Base-by-base conservation (phyloP, 2,888 invertebrate genomes). In the Dryococelus australis region DNA sequence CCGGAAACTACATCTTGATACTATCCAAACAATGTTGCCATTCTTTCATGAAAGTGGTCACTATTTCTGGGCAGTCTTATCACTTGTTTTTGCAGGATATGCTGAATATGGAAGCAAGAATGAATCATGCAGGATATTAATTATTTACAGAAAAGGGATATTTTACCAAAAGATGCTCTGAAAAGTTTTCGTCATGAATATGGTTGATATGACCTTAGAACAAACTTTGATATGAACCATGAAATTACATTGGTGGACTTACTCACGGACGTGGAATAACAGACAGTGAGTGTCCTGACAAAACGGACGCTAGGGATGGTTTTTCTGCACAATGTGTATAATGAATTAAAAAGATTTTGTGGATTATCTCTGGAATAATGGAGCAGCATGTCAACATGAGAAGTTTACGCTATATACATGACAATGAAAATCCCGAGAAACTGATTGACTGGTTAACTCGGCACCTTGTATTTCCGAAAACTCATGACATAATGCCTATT, bases 41-140 rank as follows among this genome's bases (percentile, higher is more conserved):
- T 88, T 35, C 65, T 88, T 88, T 84, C 87, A 89, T 84, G 87
- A 88, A 26, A 86, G 83, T 85, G 90, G 90, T 1, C 90, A 90
- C 87, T 87, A 88, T 8, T 85, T 65, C 24, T 89, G 90, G 86
- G 87, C 88, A 88, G 86, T 88, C 87, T 87, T 86, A 85, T n/a
- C 88, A 88, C 79, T 35, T 90, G 26, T 90, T 87, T 85, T 78
- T 90, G 16, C 90, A 90, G 87, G 87, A 88, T 28, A 90, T 87
- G 89, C 47, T 86, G 27, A 47, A 87, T 43, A 85, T 89, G n/a
- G 43, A 81, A 27, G 81, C 88, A 65, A 85, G n/a, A 35, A 85
- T 87, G 85, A 24, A 51, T 24, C 43, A n/a, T n/a, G n/a, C 24
- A 35, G 85, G 87, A 65, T 87, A 85, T 35, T 0, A 87, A 24